Evolutionary conservation across 2,797 vertebrate genomes (phyloP).

Genomic region (Lutra lutra): DNA sequence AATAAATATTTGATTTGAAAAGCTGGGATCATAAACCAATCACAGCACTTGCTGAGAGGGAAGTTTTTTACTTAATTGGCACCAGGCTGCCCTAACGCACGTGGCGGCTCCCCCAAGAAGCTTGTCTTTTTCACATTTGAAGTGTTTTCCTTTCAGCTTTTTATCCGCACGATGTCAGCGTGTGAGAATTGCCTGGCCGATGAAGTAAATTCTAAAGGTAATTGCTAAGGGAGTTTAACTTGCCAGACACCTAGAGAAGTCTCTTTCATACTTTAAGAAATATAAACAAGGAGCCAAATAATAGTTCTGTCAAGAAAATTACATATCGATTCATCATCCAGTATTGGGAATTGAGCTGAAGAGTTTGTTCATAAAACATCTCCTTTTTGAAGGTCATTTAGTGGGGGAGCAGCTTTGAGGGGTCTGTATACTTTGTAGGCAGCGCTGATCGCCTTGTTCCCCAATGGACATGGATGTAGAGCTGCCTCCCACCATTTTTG

Average conservation of each 20-base stretch:
- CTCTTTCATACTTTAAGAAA: conserved; percentile 68
- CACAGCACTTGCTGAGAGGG: conserved; percentile 59
- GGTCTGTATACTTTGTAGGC: neutral
- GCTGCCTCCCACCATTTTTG: neutral
- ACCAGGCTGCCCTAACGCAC: conserved; percentile 2
- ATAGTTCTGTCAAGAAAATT: conserved; percentile 76
- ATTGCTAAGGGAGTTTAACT: conserved; percentile 69
- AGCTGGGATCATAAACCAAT: conserved; percentile 68
- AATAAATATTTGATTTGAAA: conserved; percentile 74
- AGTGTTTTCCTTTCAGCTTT: conserved; percentile 48
- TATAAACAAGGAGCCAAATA: conserved; percentile 65
- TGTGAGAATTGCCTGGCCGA: conserved; percentile 61
- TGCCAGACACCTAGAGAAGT: conserved; percentile 58
- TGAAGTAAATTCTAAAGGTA: conserved; percentile 52
- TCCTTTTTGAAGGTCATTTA: conserved; percentile 65
- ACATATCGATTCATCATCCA: conserved; percentile 64
- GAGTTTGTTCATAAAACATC: conserved; percentile 53
- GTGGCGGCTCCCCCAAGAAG: neutral
- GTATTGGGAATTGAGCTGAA: conserved; percentile 37
- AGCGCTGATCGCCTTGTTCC: fast-evolving
- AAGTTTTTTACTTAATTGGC: conserved; percentile 44
- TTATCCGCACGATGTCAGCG: conserved; percentile 40
- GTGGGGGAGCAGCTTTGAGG: neutral
- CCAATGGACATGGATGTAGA: neutral
- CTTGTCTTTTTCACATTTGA: neutral